Evolutionary conservation across 2,888 invertebrate species (phyloP), one percentile per base, ranked within the genome.

Genomic region (Deilephila porcellus): DNA sequence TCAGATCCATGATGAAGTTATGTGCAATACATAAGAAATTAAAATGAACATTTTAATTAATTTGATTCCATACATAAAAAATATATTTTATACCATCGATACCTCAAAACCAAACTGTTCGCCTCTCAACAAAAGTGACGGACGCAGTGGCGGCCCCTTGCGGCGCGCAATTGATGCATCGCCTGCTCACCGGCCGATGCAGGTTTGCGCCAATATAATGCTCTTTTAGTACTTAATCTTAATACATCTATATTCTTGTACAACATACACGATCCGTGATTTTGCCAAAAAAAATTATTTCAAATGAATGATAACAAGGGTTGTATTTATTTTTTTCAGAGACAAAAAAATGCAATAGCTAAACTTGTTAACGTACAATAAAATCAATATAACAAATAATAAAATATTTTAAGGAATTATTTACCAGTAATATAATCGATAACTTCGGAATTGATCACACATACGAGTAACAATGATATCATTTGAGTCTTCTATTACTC

Each of bases 161-260:
- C 90, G 82, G 93, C 84, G 93, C 83, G 83, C 90, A 88, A 88
- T 91, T 93, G 93, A 93, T 93, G 92, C 92, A 93, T 93, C 89
- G 90, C 87, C 87, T 88, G 90, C 84, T 86, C 88, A 87, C 83
- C 82, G 79, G 83, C 84, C 79, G 83, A 85, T 83, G 85, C 85
- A 77, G 79, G 84, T 84, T 83, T 84, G 83, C 81, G 80, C 76
- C 79, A 80, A 80, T 83, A 83, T 83, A 82, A 83, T 82, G 82
- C 64, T 64, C 74, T 76, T 75, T 67, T 67, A 67, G 45, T 77
- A 74, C 71, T 73, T 70, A 71, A 62, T 72, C 29, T 52, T 70
- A 59, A 72, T 70, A 67, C 52, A 52, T 67, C 17, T 37, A 45
- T 20, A 52, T 34, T 32, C 37, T 37, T 37, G n/a, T 63, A 63